phyloP scores from a whole-genome alignment of 2,113 vertebrate genomes.

The Calypte anna region DNA sequence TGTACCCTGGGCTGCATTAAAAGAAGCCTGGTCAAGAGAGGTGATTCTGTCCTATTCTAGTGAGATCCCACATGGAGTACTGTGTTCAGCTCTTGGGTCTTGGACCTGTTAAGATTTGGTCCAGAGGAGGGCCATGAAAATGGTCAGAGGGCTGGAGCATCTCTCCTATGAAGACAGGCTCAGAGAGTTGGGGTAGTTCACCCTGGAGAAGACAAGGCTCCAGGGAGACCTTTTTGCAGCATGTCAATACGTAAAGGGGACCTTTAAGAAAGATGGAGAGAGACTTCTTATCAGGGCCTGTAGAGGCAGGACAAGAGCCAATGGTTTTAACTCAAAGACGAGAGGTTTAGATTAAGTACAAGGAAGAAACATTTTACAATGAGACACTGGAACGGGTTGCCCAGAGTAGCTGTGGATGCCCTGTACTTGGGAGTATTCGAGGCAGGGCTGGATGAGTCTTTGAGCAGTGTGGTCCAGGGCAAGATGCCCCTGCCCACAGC shows the following conservation, averaged over 20 bases:
- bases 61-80: not conserved
- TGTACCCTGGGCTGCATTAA: not conserved
- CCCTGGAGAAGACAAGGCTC: not conserved
- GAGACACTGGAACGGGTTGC: not conserved
- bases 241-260: not conserved
- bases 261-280: not conserved
- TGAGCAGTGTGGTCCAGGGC: not conserved
- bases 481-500: not conserved
- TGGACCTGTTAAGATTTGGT: not conserved
- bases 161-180: not conserved
- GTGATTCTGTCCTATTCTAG: not conserved
- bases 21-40: rapidly evolving
- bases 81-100: not conserved
- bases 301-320: not conserved
- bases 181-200: not conserved
- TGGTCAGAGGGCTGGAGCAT: not conserved
- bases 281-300: not conserved
- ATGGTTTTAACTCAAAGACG: not conserved
- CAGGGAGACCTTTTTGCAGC: rapidly evolving
- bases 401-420: not conserved
- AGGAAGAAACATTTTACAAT: not conserved
- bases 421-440: not conserved
- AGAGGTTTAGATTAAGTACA: not conserved
- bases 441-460: rapidly evolving
- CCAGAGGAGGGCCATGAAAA: not conserved